These are phyloP conservation scores for Lampropteryx suffumata DNA, from an alignment of 2,888 invertebrate species.

Conservation along the genomic window DNA sequence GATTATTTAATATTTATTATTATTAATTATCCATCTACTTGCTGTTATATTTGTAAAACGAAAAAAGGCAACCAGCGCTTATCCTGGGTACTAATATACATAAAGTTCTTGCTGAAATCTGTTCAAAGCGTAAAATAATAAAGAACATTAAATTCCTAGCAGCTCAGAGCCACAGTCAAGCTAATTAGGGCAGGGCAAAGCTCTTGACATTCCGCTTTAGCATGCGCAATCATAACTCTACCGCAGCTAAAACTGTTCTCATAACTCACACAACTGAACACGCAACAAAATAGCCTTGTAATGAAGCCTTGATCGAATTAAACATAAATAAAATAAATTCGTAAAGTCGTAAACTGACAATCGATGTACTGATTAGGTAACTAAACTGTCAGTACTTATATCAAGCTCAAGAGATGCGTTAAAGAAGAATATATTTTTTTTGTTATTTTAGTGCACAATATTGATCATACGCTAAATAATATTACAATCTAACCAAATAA, in stretches of 20 bases:
- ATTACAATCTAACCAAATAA: too few species aligned
- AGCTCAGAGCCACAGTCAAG: conserved; percentile 11
- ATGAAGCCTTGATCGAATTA: conserved; percentile 5
- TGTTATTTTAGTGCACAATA: too few species aligned
- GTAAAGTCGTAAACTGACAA: too few species aligned
- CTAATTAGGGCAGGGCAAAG: conserved; percentile 26
- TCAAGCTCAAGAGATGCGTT: too few species aligned
- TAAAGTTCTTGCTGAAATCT: not conserved
- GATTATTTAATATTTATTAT: too few species aligned
- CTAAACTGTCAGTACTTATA: not conserved
- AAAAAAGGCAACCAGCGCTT: too few species aligned
- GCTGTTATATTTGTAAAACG: too few species aligned
- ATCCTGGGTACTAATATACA: too few species aligned
- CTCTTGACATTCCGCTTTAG: conserved; percentile 25
- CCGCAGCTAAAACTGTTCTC: conserved; percentile 24
- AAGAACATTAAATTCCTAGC: conserved; percentile 3
- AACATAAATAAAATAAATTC: not conserved
- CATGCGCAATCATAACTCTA: conserved; percentile 30
- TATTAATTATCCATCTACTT: too few species aligned
- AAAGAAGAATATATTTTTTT: too few species aligned
- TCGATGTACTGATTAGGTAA: too few species aligned
- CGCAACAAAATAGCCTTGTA: conserved; percentile 25
- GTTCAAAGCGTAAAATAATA: not conserved
- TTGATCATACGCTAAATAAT: too few species aligned
- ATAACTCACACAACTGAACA: conserved; percentile 26